Base-by-base conservation (phyloP, 2,888 invertebrate genomes). In the Chrysolina oricalcia region DNA sequence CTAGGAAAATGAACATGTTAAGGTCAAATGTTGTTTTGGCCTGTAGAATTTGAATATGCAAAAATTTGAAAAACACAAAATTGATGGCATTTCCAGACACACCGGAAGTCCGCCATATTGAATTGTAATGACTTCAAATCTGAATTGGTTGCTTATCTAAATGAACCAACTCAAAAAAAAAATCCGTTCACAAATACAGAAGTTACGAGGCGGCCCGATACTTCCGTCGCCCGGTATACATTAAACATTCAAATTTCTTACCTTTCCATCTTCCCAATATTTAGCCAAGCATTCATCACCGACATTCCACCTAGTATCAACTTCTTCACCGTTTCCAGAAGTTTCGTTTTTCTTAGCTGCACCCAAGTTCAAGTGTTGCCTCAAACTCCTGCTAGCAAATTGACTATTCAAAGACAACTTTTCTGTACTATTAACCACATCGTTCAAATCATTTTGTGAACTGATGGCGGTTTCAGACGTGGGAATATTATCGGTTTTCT, bases 201-300 rank as follows among this genome's bases (percentile, higher is more conserved):
- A n/a, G n/a, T n/a, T n/a, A n/a, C n/a, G n/a, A n/a, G n/a, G n/a
- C n/a, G n/a, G n/a, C n/a, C n/a, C n/a, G n/a, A n/a, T n/a, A n/a
- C n/a, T n/a, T n/a, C n/a, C n/a, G n/a, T n/a, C n/a, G n/a, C n/a
- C n/a, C n/a, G n/a, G n/a, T n/a, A n/a, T n/a, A n/a, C n/a, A n/a
- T n/a, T n/a, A n/a, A n/a, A n/a, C n/a, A 75, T 73, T 71, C 17
- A 71, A 68, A 13, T 19, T 56, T 19, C 91, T 90, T 87, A 95
- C 96, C 90, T 93, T 93, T 85, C 95, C 94, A 89, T 97, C 97
- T 88, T 97, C 97, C 97, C 97, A 97, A 89, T 97, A 97, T 85
- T 96, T 95, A 9, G 97, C 97, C 89, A 96, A 91, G 86, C 96
- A 96, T 76, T 93, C 92, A 86, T 97, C 96, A 13, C 96, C 96